phyloP scores from a whole-genome alignment of 2,888 invertebrate genomes.

The Agonopterix heracliana region DNA sequence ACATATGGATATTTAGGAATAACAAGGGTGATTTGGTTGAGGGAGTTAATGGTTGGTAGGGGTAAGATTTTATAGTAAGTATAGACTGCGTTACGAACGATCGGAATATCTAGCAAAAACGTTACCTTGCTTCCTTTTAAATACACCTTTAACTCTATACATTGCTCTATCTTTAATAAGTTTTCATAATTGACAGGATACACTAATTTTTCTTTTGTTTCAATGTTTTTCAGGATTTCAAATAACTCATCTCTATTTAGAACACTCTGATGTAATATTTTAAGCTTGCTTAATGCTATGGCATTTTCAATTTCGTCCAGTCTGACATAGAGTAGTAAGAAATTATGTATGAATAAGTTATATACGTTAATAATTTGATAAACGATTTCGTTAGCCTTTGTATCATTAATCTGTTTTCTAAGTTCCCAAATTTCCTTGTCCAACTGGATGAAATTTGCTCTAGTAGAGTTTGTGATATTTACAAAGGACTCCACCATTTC shows the following conservation, averaged over 20 bases:
- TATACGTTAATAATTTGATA: not conserved
- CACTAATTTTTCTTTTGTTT: not conserved
- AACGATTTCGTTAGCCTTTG: not conserved
- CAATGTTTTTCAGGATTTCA: not conserved
- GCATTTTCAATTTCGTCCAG: not conserved
- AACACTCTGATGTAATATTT: not conserved
- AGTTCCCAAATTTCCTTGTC: not conserved
- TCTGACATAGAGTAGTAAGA: not conserved
- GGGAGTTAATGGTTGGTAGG: not conserved
- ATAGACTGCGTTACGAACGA: not conserved
- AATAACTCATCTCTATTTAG: not conserved
- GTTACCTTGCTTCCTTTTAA: not conserved
- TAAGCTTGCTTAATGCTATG: not conserved
- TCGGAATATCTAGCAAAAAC: not conserved
- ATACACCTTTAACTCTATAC: not conserved
- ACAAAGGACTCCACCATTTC: not conserved
- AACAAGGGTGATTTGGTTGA: not conserved
- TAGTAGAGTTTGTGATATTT: not conserved
- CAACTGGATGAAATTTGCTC: not conserved
- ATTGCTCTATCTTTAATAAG: not conserved
- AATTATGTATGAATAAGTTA: not conserved
- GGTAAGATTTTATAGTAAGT: not conserved
- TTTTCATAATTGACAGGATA: not conserved
- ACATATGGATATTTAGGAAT: not conserved
- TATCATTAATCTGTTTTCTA: not conserved